Evolutionary conservation across 2,797 vertebrate species (phyloP), one percentile per base, ranked within the genome.

Genomic region (Ambastaia sidthimunki): DNA sequence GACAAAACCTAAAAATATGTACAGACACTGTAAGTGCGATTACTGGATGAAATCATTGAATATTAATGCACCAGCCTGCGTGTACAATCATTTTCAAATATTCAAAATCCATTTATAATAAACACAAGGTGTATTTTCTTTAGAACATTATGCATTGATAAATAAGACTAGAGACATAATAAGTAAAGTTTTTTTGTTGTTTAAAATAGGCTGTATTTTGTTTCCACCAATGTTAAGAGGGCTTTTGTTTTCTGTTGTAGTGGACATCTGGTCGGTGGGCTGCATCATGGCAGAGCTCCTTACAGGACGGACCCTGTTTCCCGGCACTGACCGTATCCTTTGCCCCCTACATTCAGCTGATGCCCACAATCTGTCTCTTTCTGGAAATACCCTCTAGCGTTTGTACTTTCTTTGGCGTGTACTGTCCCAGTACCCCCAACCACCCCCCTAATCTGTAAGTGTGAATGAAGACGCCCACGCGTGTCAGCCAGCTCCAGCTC

Each of bases 311-410:
- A 97, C 97, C 0, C 92, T 99, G 87, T 99, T 99, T 88, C 98
- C 98, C 28, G 98, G 97, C 87, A 98, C 97, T 71, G 98, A 99
- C 93, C 97, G 97, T 99, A 99, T 99, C 98, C 98, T 99, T 99
- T 89, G 9, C 13, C 3, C 31, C 10, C 23, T 7, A 11, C n/a
- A 19, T 31, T 34, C 16, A 48, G 0, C 5, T 12, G 34, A 7
- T 69, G 34, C n/a, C 10, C 16, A 54, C 25, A 25, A 54, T 28
- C 65, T 16, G 59, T 62, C 55, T 60, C n/a, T 62, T 70, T 65
- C 68, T 67, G 52, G 60, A 68, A 73, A 69, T 75, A 70, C 28
- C 59, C 50, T 59, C 25, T 57, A 54, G 34, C 3, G 23, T 37
- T 23, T 68, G 16, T 1, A 1, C 11, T 67, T 76, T 55, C 28